A percentile compares a stretch with the other conserved stretches of the same genome.
Evolutionary conservation across 2,797 vertebrate genomes (phyloP).

Genomic region (Sebastolobus alascanus): DNA sequence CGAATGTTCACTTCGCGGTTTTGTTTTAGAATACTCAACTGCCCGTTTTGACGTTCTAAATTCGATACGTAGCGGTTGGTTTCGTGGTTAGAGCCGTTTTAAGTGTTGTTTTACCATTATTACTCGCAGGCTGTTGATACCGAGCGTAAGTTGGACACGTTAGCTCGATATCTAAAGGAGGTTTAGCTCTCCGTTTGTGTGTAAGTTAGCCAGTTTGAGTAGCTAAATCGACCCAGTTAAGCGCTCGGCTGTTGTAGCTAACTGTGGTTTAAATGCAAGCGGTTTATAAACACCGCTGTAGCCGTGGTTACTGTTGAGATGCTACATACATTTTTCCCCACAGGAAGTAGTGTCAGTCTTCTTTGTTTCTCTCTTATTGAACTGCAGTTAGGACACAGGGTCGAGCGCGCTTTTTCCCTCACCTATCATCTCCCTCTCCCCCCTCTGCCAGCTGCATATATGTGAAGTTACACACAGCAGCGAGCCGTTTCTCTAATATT

Average conservation of each 20-base stretch:
- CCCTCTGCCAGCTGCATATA: background rate
- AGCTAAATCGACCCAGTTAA: constrained; percentile 1
- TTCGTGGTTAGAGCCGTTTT: fast-evolving
- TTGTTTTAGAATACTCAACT: constrained; percentile 43
- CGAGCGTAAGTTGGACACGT: constrained; percentile 46
- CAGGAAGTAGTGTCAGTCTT: constrained; percentile 32
- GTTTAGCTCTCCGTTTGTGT: constrained; percentile 59
- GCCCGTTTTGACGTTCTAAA: background rate
- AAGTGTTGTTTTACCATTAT: background rate
- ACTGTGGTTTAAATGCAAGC: background rate
- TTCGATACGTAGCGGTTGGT: background rate
- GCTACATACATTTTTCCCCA: background rate
- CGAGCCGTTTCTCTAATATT: background rate
- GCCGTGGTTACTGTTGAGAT: background rate
- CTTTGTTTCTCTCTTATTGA: constrained; percentile 63
- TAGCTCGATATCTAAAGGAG: constrained; percentile 50
- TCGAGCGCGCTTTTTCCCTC: constrained; percentile 77
- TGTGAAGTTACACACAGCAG: background rate
- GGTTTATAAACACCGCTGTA: background rate
- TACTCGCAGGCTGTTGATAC: background rate
- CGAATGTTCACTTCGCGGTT: constrained; percentile 56
- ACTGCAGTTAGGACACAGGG: constrained; percentile 32
- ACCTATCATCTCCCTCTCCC: background rate
- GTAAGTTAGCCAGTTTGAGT: constrained; percentile 51
- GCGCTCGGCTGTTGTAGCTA: background rate